These are phyloP conservation scores for Corynorhinus townsendii DNA, from an alignment of 2,113 vertebrate species.

Conservation along the genomic window DNA sequence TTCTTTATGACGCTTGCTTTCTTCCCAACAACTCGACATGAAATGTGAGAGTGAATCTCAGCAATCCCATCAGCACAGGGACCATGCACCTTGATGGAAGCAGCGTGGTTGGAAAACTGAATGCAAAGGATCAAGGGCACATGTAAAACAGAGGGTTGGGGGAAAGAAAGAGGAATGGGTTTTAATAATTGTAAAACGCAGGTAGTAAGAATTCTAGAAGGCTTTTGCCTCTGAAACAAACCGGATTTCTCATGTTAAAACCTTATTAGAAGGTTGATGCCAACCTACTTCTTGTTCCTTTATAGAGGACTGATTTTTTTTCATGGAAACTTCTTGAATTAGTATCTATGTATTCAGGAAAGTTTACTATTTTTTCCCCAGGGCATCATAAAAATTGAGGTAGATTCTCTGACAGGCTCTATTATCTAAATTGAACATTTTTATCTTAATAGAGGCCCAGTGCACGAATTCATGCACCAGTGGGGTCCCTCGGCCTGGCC, in stretches of 20 bases:
- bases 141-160: background rate
- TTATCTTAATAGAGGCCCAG: too few species aligned
- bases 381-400: background rate
- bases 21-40: constrained; percentile 24
- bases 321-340: background rate
- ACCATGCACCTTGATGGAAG: constrained; percentile 20
- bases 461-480: too few species aligned
- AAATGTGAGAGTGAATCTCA: constrained; percentile 43
- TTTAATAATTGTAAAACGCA: background rate
- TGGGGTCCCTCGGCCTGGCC: too few species aligned
- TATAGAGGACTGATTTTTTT: background rate
- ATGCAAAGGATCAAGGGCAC: constrained; percentile 16
- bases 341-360: background rate
- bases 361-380: background rate
- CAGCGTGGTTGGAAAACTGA: background rate
- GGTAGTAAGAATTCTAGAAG: background rate
- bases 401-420: background rate
- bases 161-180: background rate
- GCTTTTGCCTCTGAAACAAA: constrained; percentile 19
- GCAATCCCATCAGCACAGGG: background rate
- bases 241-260: background rate
- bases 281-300: background rate
- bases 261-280: background rate
- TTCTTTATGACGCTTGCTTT: constrained; percentile 21
- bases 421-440: background rate